A percentile compares a stretch with the other conserved stretches of the same genome.
phyloP scores from a whole-genome alignment of 2,888 invertebrate species.

The Steinernema carpocapsae region DNA sequence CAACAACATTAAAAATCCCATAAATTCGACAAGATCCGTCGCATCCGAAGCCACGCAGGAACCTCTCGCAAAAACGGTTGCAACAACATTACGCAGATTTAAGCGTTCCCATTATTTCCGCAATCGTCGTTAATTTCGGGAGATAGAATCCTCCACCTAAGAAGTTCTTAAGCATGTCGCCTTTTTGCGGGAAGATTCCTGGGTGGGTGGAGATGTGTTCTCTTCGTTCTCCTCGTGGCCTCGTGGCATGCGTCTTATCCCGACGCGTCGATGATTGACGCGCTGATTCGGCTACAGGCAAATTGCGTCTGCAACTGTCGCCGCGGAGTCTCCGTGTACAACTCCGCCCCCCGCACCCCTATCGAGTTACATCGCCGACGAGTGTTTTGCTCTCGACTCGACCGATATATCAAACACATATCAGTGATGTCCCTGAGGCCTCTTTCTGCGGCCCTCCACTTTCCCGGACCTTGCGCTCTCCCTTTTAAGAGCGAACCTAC shows the following conservation, averaged over 20 bases:
- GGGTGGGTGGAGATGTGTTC: too few species aligned
- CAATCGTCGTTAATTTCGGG: background rate
- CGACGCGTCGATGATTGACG: slow-evolving; percentile 20
- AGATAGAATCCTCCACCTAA: background rate
- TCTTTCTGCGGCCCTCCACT: background rate
- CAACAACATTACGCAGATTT: too few species aligned
- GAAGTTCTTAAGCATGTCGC: background rate
- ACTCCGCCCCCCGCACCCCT: slow-evolving; percentile 11
- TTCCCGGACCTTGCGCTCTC: too few species aligned
- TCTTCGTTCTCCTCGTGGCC: background rate
- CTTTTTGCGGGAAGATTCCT: background rate
- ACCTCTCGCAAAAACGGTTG: too few species aligned
- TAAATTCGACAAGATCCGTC: too few species aligned
- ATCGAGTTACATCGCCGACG: slow-evolving; percentile 22
- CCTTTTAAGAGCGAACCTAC: background rate
- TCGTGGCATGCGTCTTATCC: background rate
- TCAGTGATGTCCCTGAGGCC: slow-evolving; percentile 18
- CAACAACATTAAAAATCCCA: too few species aligned
- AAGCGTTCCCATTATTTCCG: background rate
- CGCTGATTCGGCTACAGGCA: slow-evolving; percentile 19
- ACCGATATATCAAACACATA: slow-evolving; percentile 19
- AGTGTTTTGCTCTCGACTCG: background rate
- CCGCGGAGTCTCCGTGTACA: background rate
- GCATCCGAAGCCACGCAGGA: too few species aligned
- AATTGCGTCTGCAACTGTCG: slow-evolving; percentile 23